phyloP scores from a whole-genome alignment of 2,113 vertebrate genomes.

The Natator depressus region DNA sequence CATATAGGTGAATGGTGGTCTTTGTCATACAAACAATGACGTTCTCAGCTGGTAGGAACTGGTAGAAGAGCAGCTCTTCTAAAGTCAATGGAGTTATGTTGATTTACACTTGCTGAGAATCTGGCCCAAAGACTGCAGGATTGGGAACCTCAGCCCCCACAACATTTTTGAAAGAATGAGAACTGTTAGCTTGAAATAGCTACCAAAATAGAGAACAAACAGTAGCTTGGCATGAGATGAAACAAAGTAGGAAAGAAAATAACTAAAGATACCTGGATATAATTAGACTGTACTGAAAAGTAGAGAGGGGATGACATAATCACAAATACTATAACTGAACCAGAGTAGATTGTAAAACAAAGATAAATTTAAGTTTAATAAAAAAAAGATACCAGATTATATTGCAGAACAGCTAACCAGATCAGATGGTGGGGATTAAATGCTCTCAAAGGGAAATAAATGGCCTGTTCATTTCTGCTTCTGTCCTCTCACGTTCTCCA shows the following conservation, averaged over 20 bases:
- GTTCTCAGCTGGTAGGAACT: conserved; percentile 33
- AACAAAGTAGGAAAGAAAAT: not conserved
- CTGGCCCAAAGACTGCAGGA: not conserved
- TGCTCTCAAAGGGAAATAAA: not conserved
- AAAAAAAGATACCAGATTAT: not conserved
- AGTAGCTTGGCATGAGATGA: not conserved
- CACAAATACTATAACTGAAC: not conserved
- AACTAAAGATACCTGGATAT: not conserved
- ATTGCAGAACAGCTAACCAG: not conserved
- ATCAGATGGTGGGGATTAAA: not conserved
- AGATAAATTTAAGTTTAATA: not conserved
- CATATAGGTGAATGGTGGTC: not conserved
- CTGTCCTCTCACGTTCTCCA: not conserved
- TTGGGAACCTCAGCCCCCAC: conserved; percentile 4
- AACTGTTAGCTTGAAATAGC: conserved; percentile 19
- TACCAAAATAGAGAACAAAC: conserved; percentile 6
- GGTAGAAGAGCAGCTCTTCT: conserved; percentile 8
- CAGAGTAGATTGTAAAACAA: not conserved
- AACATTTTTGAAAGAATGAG: conserved; percentile 50
- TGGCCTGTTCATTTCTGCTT: not conserved
- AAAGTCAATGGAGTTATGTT: conserved; percentile 3
- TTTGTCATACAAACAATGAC: not conserved
- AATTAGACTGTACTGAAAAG: conserved; percentile 34
- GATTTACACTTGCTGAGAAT: not conserved
- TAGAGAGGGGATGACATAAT: not conserved